Evolutionary conservation across 2,113 vertebrate genomes (phyloP).

Genomic region (Eulemur rufifrons): DNA sequence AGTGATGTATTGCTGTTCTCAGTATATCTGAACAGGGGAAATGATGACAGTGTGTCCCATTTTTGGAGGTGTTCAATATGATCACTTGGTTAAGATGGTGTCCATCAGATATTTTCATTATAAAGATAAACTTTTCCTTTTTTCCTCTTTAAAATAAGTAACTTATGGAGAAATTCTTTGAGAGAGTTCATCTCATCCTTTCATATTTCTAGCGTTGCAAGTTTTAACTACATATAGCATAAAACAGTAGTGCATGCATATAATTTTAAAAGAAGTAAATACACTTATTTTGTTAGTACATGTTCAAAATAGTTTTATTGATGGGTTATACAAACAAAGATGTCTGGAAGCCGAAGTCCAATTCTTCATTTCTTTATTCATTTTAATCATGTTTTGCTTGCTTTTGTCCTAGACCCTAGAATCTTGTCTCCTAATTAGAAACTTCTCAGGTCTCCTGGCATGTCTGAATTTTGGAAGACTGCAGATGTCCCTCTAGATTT

Average conservation of each 20-base stretch:
- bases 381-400: background rate
- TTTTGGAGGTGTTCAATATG: background rate
- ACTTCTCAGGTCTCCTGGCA: background rate
- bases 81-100: background rate
- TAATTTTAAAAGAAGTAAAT: background rate
- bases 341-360: background rate
- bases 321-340: accelerated
- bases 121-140: background rate
- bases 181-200: background rate
- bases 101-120: no score
- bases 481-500: background rate
- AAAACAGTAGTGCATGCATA: background rate
- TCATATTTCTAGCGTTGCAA: background rate
- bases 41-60: background rate
- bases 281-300: background rate
- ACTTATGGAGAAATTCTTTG: background rate
- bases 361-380: background rate
- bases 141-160: background rate
- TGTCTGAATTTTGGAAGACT: background rate
- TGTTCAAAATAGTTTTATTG: background rate
- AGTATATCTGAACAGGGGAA: background rate
- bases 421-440: background rate
- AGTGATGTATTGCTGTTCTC: no score
- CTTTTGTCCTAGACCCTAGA: background rate
- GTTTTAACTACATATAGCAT: background rate